phyloP scores from a whole-genome alignment of 2,797 vertebrate genomes.

The Molossus molossus region DNA sequence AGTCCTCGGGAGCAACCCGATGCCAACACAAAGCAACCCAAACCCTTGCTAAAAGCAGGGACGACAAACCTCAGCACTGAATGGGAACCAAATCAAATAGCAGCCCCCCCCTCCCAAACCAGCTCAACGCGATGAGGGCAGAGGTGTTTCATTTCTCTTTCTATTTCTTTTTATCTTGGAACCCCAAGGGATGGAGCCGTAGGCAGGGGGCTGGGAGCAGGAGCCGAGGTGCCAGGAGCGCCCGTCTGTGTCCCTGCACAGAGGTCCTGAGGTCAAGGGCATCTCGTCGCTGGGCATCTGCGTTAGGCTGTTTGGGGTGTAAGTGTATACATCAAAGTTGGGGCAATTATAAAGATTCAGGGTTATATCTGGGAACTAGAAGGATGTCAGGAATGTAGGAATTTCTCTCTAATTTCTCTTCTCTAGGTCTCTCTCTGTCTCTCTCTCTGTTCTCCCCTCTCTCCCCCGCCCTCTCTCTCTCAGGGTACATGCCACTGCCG shows the following conservation, averaged over 20 bases:
- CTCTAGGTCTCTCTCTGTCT: neutral
- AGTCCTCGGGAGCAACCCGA: slow-evolving; percentile 71
- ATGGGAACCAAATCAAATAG: slow-evolving; percentile 77
- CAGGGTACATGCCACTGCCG: neutral
- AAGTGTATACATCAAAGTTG: too few relatives aligned
- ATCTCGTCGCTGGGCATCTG: rapidly evolving
- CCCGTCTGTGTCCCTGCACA: rapidly evolving
- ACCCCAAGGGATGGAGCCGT: neutral
- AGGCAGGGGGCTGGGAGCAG: neutral
- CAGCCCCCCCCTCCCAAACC: neutral
- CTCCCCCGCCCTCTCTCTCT: neutral
- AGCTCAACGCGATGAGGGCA: slow-evolving; percentile 52
- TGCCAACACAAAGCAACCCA: slow-evolving; percentile 65
- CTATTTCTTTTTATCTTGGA: neutral
- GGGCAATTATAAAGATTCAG: neutral
- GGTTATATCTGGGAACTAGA: neutral
- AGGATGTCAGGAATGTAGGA: neutral
- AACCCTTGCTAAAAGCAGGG: slow-evolving; percentile 75
- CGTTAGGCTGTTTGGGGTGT: neutral
- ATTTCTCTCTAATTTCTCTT: neutral
- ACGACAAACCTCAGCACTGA: slow-evolving; percentile 84
- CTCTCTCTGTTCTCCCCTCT: rapidly evolving
- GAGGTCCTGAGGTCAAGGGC: rapidly evolving
- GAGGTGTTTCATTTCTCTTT: slow-evolving; percentile 65
- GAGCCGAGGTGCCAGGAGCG: rapidly evolving